A percentile compares a stretch with the other conserved stretches of the same genome.
Conservation (phyloP, 2,797 vertebrate genomes). For the Tympanoctomys barrerae region DNA sequence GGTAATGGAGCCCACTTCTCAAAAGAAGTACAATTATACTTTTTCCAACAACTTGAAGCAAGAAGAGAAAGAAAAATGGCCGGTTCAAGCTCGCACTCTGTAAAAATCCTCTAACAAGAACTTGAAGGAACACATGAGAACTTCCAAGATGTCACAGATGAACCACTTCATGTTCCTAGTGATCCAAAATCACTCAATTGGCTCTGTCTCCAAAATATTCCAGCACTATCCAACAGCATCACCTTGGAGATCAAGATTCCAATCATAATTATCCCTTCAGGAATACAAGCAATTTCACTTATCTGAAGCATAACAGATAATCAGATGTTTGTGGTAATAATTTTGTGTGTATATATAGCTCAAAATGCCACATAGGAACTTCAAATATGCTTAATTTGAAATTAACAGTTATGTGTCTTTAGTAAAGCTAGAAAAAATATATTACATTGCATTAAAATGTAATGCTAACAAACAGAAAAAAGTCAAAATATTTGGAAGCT, state of each 20-base stretch:
- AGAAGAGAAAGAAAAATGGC: neutral
- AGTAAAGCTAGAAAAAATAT: neutral
- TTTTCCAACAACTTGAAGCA: neutral
- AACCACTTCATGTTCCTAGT: neutral
- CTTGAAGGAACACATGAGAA: neutral
- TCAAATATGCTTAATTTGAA: neutral
- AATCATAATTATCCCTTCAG: neutral
- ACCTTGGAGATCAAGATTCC: neutral
- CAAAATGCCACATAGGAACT: neutral
- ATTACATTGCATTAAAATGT: neutral
- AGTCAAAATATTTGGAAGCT: neutral
- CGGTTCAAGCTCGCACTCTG: neutral
- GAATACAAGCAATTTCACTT: neutral
- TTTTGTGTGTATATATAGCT: neutral
- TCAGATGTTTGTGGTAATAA: neutral
- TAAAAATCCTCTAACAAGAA: neutral
- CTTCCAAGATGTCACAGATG: neutral
- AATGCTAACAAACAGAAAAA: neutral
- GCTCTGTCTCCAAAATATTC: too few species aligned
- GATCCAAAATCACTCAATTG: neutral
- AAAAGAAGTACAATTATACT: neutral
- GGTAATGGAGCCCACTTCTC: neutral
- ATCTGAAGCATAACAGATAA: neutral
- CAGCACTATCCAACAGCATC: neutral
- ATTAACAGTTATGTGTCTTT: neutral